phyloP scores from a whole-genome alignment of 1,140 invertebrate species.

The Dendrolimus kikuchii region DNA sequence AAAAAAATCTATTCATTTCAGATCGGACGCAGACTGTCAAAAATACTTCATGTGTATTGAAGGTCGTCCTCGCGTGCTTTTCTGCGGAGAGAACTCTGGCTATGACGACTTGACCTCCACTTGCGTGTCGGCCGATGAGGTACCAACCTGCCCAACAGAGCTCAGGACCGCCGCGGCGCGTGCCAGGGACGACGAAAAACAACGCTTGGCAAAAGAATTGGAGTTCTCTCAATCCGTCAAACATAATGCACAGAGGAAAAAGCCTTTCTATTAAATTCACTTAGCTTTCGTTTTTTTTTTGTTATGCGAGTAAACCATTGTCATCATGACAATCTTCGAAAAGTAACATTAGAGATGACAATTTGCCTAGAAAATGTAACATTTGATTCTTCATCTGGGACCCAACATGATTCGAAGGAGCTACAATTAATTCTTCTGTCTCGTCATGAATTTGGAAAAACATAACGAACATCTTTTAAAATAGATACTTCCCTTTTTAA shows the following conservation, averaged over 20 bases:
- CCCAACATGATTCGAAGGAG: no score
- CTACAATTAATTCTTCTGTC: no score
- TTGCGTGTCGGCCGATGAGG: conserved; percentile 74
- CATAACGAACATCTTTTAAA: no score
- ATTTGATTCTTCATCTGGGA: no score
- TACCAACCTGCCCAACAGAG: conserved; percentile 41
- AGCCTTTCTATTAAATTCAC: no score
- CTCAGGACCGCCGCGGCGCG: conserved; percentile 31
- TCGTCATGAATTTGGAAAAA: no score
- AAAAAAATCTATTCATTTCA: conserved; percentile 13
- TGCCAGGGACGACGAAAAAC: conserved; percentile 37
- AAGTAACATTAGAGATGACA: no score
- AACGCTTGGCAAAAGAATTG: conserved; percentile 28
- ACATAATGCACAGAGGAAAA: not conserved
- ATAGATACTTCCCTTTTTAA: no score
- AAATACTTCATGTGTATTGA: conserved; percentile 88
- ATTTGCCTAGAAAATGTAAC: no score
- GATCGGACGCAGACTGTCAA: conserved; percentile 80
- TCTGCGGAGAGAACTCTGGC: conserved; percentile 84
- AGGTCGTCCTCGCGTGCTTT: conserved; percentile 77
- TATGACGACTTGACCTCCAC: conserved; percentile 84
- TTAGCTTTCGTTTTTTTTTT: no score
- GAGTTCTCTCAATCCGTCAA: conserved; percentile 8
- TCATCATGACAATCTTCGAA: no score
- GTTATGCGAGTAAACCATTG: no score